Evolutionary conservation across 2,797 vertebrate species (phyloP).

Genomic region (Fistularia commersonii): DNA sequence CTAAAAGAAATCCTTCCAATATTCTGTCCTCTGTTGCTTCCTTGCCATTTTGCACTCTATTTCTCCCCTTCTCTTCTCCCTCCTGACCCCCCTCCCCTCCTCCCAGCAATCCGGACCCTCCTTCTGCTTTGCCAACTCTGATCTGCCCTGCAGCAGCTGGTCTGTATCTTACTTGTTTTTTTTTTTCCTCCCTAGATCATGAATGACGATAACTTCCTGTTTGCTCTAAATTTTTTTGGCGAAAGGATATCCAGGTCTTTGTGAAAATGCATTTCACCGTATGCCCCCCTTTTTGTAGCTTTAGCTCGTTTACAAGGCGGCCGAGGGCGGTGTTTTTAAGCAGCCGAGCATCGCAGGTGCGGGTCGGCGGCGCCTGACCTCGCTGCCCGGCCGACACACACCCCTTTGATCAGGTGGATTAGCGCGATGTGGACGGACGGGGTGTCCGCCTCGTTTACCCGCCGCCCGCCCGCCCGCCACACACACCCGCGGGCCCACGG

Average conservation of each 20-base stretch:
- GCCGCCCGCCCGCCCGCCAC: constrained; percentile 1
- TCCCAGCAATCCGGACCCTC: constrained; percentile 48
- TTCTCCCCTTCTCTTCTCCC: constrained; percentile 47
- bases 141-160: constrained; percentile 54
- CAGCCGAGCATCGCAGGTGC: constrained; percentile 25
- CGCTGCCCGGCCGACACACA: constrained; percentile 30
- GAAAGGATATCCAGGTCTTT: too few species aligned
- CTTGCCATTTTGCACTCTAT: constrained; percentile 39
- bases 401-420: constrained; percentile 71
- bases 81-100: constrained; percentile 49
- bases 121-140: constrained; percentile 60
- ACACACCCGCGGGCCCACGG: constrained; percentile 6
- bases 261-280: background rate
- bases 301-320: constrained; percentile 34
- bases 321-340: constrained; percentile 22
- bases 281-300: constrained; percentile 4
- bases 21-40: constrained; percentile 21
- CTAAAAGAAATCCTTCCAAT: constrained; percentile 3
- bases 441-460: constrained; percentile 46
- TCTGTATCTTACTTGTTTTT: constrained; percentile 59
- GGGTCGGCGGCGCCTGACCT: constrained; percentile 45
- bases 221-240: too few species aligned
- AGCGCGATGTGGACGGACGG: constrained; percentile 47
- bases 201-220: background rate
- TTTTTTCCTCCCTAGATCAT: background rate